phyloP scores from a whole-genome alignment of 2,113 vertebrate species.

The Cebus imitator region DNA sequence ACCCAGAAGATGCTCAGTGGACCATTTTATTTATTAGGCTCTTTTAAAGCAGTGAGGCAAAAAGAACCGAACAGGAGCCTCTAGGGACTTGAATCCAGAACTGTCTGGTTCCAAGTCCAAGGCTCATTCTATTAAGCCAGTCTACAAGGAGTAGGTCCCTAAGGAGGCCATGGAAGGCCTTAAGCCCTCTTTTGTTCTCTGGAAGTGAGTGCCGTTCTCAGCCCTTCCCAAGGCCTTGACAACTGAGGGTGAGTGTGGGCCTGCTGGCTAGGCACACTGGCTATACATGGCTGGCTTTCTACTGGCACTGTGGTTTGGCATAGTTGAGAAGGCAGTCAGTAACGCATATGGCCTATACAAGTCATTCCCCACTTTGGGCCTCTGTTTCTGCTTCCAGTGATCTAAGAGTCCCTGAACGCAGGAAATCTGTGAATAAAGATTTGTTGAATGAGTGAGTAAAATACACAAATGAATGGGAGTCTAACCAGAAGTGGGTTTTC shows the following conservation, averaged over 20 bases:
- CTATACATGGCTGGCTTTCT: fast-evolving
- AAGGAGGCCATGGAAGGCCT: not conserved
- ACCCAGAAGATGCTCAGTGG: not conserved
- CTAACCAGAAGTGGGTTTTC: not conserved
- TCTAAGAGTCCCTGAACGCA: not conserved
- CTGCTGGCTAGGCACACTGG: fast-evolving
- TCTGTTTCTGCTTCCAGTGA: not conserved
- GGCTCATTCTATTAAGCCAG: not conserved
- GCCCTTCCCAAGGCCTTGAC: not conserved
- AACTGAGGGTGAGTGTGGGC: not conserved
- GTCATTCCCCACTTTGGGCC: not conserved
- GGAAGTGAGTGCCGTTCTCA: not conserved
- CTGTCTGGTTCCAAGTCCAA: not conserved
- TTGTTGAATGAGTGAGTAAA: not conserved
- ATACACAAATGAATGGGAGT: not conserved
- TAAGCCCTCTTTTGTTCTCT: not conserved
- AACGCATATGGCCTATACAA: not conserved
- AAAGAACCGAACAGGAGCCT: not conserved
- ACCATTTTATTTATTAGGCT: not conserved
- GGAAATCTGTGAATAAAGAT: not conserved
- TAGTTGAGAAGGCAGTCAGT: not conserved
- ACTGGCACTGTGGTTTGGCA: not conserved
- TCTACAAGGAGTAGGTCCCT: not conserved
- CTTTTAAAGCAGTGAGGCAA: not conserved
- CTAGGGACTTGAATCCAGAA: not conserved